These are phyloP conservation scores for Drosophila guanche DNA, from an alignment of 1,140 invertebrate species.

Conservation along the genomic window DNA sequence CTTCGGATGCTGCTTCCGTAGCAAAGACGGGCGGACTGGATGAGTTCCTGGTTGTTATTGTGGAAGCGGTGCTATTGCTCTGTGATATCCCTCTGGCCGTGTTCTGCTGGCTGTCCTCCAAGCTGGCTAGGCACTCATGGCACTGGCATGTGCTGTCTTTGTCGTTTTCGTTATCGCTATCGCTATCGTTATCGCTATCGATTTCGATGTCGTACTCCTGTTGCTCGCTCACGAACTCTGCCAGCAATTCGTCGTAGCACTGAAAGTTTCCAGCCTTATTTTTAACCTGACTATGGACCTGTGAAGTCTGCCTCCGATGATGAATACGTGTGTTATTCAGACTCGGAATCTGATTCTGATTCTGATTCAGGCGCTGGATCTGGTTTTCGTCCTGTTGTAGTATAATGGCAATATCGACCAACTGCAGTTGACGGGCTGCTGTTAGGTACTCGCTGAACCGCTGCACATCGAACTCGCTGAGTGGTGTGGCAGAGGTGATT, in stretches of 20 bases:
- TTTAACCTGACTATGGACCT: background rate
- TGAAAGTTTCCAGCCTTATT: constrained; percentile 47
- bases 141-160: constrained; percentile 52
- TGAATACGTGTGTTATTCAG: background rate
- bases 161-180: constrained; percentile 40
- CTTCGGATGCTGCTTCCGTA: background rate
- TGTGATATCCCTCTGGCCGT: background rate
- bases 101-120: constrained; percentile 17
- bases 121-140: constrained; percentile 68
- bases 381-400: background rate
- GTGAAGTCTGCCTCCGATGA: background rate
- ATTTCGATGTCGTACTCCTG: constrained; percentile 36
- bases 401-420: constrained; percentile 14
- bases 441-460: constrained; percentile 67
- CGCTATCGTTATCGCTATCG: constrained; percentile 33
- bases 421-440: constrained; percentile 62
- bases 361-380: background rate
- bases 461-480: constrained; percentile 76
- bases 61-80: background rate
- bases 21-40: background rate
- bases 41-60: background rate
- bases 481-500: constrained; percentile 36
- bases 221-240: constrained; percentile 71
- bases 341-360: constrained; percentile 25
- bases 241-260: constrained; percentile 78